These are phyloP conservation scores for Teleogryllus oceanicus DNA, from an alignment of 2,888 invertebrate genomes.

Conservation along the genomic window DNA sequence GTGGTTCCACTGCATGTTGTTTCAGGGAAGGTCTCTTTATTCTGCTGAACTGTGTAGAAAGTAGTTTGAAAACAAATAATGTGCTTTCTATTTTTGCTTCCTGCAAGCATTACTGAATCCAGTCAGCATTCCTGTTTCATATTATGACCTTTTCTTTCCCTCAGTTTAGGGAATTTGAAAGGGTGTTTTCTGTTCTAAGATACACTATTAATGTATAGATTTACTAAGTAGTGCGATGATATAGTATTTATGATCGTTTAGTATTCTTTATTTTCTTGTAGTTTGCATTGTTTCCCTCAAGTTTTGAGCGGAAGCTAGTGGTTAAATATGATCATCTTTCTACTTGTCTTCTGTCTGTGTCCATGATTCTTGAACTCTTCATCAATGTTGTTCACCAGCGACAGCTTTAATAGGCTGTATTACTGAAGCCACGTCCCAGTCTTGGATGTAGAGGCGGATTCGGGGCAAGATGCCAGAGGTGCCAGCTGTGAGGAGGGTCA, in stretches of 20 bases:
- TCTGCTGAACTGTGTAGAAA: neutral
- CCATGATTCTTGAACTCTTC: neutral
- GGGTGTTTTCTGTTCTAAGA: neutral
- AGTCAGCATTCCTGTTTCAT: neutral
- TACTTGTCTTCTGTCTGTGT: neutral
- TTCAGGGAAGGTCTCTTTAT: conserved; percentile 1
- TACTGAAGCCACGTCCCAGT: conserved; percentile 10
- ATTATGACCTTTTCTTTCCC: neutral
- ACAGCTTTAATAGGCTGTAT: neutral
- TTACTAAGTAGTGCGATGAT: no score
- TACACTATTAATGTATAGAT: no score
- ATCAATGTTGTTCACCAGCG: conserved; percentile 18
- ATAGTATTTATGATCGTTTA: no score
- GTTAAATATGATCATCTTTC: neutral
- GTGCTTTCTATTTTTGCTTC: no score
- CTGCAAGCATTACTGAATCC: neutral
- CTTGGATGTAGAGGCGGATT: neutral
- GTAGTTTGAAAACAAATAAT: neutral
- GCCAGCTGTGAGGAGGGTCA: neutral
- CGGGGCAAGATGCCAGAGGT: neutral
- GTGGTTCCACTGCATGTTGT: neutral
- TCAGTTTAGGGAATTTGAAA: neutral
- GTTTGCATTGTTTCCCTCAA: neutral
- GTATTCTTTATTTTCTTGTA: neutral
- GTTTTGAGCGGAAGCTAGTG: neutral